Base-by-base conservation (phyloP, 2,888 invertebrate genomes). In the Caenorhabditis becei region DNA sequence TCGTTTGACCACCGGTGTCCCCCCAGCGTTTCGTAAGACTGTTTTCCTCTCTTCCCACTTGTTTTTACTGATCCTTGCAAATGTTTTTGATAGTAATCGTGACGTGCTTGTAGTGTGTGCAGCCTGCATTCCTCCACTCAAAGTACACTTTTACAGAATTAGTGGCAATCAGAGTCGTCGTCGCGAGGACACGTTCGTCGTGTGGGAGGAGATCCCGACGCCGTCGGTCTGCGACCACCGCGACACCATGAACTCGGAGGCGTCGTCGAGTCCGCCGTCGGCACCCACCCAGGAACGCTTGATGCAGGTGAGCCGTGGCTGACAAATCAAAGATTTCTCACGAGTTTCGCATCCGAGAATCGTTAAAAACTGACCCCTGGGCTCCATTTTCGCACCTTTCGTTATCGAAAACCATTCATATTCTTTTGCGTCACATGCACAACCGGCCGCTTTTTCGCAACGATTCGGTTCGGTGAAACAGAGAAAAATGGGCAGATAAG, bases 231-330 rank as follows among this genome's bases (percentile, higher is more conserved):
- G 72, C 56, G 85, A 83, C 37, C 82, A 83, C 37, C 80, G 83
- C 8, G 83, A 81, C 66, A 83, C 79, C 37, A 77, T 81, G 58
- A 61, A 70, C 23, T 72, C 77, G 51, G 77, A 71, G 18, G 59
- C 59, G 5, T 62, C 69, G n/a, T 66, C 80, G 56, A 71, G 69
- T 16, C 81, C 82, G 7, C 65, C 70, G 41, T 67, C 74, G 62
- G 75, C 80, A 2, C 84, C 84, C 0, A 83, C 84, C n/a, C 84
- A 86, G 69, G 86, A 86, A 32, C 61, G 83, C 26, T 65, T 86
- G 24, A 79, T 86, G 72, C 86, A 86, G 83, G 86, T 59, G 16
- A 51, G 77, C n/a, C 56, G 28, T 26, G 18, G 20, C 37, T 11
- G 59, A 59, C 1, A 23, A 59, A 59, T 59, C 41, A 59, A 63